Evolutionary conservation across 2,113 vertebrate species (phyloP).

Genomic region (Tragelaphus strepsiceros): DNA sequence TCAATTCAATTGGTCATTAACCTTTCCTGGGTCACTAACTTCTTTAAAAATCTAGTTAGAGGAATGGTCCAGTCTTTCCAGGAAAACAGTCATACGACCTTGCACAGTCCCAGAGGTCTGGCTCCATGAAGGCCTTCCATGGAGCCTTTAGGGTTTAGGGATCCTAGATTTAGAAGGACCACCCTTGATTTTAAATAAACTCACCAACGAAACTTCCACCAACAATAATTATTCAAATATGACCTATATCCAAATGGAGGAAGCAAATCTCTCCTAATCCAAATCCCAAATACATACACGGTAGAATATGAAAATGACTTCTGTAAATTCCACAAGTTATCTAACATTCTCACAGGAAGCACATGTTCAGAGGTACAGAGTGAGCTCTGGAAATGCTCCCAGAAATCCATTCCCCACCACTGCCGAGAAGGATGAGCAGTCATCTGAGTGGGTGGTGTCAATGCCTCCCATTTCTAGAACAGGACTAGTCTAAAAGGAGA

Average conservation of each 20-base stretch:
- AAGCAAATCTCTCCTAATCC: not conserved
- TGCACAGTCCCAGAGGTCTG: not conserved
- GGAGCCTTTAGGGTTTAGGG: not conserved
- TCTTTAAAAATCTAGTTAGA: slow-evolving; percentile 28
- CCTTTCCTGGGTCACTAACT: slow-evolving; percentile 16
- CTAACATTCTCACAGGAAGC: slow-evolving; percentile 22
- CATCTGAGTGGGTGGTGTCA: not conserved
- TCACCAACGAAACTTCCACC: not conserved
- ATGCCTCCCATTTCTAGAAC: not conserved
- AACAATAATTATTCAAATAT: not conserved
- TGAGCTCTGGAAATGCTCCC: not conserved
- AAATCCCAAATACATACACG: slow-evolving; percentile 28
- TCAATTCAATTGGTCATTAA: not conserved
- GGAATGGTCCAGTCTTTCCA: not conserved
- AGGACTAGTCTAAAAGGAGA: not conserved
- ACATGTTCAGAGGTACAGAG: not conserved
- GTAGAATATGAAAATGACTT: not conserved
- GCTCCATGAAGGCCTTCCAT: not conserved
- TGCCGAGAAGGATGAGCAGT: not conserved
- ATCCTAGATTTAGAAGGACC: not conserved
- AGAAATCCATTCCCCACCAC: not conserved
- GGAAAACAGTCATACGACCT: not conserved
- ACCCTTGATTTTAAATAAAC: not conserved
- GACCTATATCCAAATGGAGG: not conserved
- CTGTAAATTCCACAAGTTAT: not conserved